Percentiles rank a stretch among this genome's conserved stretches.
Evolutionary conservation across 2,113 vertebrate genomes (phyloP).

Genomic region (Malurus alboscapulatus): DNA sequence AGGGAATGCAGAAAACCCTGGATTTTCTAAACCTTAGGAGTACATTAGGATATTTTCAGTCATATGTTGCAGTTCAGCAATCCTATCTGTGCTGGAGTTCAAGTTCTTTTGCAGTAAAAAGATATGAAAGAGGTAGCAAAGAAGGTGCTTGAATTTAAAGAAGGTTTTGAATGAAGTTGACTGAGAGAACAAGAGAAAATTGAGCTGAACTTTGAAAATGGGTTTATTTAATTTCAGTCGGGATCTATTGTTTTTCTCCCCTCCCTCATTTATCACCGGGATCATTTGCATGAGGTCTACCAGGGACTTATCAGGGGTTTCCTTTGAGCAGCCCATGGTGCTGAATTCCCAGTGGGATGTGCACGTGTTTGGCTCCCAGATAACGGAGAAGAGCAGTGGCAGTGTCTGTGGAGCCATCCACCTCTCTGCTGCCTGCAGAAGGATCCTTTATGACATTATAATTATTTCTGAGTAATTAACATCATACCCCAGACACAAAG

Average conservation of each 20-base stretch:
- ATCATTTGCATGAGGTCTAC: not conserved
- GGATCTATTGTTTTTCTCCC: not conserved
- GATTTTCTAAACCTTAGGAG: not conserved
- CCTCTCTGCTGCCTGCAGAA: not conserved
- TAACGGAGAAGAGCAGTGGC: not conserved
- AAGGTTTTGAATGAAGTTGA: not conserved
- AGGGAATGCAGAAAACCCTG: not conserved
- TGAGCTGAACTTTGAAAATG: not conserved
- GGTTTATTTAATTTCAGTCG: not conserved
- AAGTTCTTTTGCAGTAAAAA: not conserved
- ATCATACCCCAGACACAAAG: not conserved
- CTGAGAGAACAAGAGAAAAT: not conserved
- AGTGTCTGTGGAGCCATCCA: not conserved
- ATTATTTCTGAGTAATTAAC: slow-evolving; percentile 3
- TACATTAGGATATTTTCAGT: not conserved
- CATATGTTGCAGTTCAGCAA: not conserved
- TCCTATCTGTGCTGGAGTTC: not conserved
- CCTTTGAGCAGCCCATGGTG: not conserved
- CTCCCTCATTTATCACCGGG: not conserved
- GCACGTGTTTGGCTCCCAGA: rapidly evolving
- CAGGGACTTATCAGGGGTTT: too few species aligned
- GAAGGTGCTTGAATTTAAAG: not conserved
- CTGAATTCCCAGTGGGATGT: not conserved
- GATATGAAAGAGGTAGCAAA: not conserved
- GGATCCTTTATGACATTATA: not conserved